phyloP scores from a whole-genome alignment of 2,113 vertebrate species.

The Oncorhynchus masou region DNA sequence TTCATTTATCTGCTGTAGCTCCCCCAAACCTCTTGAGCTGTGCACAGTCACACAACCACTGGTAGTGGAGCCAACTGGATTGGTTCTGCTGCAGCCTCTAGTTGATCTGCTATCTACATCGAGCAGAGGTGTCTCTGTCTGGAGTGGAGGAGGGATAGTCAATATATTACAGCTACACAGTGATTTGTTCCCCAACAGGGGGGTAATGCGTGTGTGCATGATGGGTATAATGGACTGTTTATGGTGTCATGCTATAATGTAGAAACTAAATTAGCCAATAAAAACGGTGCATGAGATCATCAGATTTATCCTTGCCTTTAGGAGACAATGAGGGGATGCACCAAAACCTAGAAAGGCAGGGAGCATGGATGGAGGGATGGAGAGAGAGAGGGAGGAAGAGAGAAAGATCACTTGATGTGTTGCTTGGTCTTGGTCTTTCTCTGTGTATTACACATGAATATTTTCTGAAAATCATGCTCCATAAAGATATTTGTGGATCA shows the following conservation, averaged over 20 bases:
- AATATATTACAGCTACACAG: neutral
- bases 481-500: neutral
- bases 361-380: neutral
- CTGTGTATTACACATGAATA: neutral
- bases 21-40: slow-evolving; percentile 26
- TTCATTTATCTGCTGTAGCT: slow-evolving; percentile 39
- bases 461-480: neutral
- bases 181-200: slow-evolving; percentile 29
- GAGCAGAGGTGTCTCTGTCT: slow-evolving; percentile 39
- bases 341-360: neutral
- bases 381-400: neutral
- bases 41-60: slow-evolving; percentile 40
- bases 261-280: slow-evolving; percentile 16
- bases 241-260: slow-evolving; percentile 21
- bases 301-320: slow-evolving; percentile 15
- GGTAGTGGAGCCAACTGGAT: slow-evolving; percentile 51
- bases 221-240: slow-evolving; percentile 25
- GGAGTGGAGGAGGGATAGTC: neutral
- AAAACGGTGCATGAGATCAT: slow-evolving; percentile 11
- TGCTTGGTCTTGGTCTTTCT: too few relatives aligned
- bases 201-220: neutral
- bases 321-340: neutral
- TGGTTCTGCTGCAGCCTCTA: slow-evolving; percentile 56
- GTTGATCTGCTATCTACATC: slow-evolving; percentile 53
- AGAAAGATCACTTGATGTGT: neutral